These are phyloP conservation scores for Cherax destructor DNA, from an alignment of 1,140 invertebrate species.

Conservation along the genomic window DNA sequence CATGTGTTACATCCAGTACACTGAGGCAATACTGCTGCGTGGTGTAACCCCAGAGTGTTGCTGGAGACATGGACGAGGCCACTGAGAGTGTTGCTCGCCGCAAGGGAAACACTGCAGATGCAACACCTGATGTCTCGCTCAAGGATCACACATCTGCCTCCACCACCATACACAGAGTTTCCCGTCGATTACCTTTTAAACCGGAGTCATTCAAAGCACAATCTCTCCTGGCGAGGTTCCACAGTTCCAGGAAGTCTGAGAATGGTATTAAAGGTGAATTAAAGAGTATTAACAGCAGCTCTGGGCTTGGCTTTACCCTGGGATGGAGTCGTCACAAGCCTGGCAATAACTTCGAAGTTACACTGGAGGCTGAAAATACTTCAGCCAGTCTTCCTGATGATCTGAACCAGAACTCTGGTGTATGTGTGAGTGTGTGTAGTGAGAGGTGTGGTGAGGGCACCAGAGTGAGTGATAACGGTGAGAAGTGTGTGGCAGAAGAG, in stretches of 20 bases:
- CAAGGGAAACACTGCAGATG: neutral
- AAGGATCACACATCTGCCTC: conserved; percentile 5
- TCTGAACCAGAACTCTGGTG: conserved; percentile 26
- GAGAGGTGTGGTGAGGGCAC: neutral
- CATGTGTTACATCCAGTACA: neutral
- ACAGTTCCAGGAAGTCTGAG: conserved; percentile 61
- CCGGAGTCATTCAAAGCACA: conserved; percentile 54
- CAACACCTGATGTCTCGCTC: conserved; percentile 29
- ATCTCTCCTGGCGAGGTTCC: conserved; percentile 48
- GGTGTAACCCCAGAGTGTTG: neutral
- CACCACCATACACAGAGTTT: conserved; percentile 33
- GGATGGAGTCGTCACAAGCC: conserved; percentile 36
- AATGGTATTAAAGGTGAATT: conserved; percentile 59
- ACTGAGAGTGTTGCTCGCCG: conserved; percentile 2
- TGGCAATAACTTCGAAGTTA: conserved; percentile 22
- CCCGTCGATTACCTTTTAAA: conserved; percentile 53
- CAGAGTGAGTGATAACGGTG: conserved; percentile 3
- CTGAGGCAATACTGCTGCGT: no score
- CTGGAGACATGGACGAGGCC: conserved; percentile 53
- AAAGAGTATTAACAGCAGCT: conserved; percentile 13
- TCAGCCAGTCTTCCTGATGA: conserved; percentile 63
- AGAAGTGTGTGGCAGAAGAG: conserved; percentile 12
- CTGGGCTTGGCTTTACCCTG: conserved; percentile 27
- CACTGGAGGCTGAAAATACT: conserved; percentile 26
- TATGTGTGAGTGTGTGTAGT: neutral